These are phyloP conservation scores for Grallaria varia DNA, from an alignment of 2,113 vertebrate genomes.

Conservation along the genomic window DNA sequence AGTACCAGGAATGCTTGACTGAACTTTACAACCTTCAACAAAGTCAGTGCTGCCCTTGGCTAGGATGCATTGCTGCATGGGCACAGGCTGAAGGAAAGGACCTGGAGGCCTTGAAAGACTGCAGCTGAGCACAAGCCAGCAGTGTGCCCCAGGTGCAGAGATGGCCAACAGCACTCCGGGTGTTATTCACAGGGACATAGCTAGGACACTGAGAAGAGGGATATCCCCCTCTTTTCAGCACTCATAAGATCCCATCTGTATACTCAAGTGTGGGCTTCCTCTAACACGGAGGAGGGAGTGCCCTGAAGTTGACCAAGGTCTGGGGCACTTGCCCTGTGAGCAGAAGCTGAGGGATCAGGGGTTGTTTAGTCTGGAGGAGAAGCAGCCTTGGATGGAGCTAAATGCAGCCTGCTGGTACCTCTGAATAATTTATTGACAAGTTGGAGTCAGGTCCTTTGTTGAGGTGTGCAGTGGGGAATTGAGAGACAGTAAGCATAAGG, in stretches of 20 bases:
- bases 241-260: not conserved
- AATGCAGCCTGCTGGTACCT: not conserved
- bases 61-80: not conserved
- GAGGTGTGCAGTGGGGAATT: not conserved
- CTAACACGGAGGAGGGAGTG: not conserved
- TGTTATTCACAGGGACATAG: not conserved
- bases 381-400: not conserved
- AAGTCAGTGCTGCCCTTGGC: not conserved
- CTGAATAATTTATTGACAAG: not conserved
- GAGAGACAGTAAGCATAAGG: not conserved
- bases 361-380: not conserved
- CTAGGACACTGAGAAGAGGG: not conserved
- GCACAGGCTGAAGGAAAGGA: not conserved
- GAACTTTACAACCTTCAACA: not conserved
- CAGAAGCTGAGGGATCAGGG: not conserved
- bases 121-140: not conserved
- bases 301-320: accelerated
- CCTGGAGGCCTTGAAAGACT: not conserved
- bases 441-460: accelerated
- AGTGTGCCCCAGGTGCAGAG: not conserved
- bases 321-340: not conserved
- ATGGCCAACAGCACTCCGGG: not conserved
- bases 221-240: not conserved
- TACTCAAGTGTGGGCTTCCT: not conserved
- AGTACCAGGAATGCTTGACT: not conserved